These are phyloP conservation scores for Rhinolophus sinicus DNA, from an alignment of 2,113 vertebrate species.

Conservation along the genomic window DNA sequence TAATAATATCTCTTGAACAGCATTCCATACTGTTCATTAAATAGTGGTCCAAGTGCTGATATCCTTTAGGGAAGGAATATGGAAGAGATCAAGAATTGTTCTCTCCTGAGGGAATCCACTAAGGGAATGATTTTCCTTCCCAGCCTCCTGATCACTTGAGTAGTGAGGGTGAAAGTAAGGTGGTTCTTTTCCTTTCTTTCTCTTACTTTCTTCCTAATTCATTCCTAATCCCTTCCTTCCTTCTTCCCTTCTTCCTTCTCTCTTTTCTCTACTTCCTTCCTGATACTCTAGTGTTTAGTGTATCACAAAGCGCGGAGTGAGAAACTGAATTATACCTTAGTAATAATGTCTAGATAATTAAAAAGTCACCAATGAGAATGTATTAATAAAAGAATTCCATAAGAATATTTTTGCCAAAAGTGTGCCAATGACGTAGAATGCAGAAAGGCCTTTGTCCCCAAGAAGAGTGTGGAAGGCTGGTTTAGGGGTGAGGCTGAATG, in stretches of 20 bases:
- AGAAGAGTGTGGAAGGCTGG: background rate
- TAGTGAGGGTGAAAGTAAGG: no score
- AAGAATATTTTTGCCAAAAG: background rate
- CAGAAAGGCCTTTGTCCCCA: background rate
- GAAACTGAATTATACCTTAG: background rate
- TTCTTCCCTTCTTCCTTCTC: fast-evolving
- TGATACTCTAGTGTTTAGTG: background rate
- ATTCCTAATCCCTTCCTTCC: no score
- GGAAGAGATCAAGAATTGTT: background rate
- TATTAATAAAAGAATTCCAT: background rate
- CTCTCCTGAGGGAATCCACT: background rate
- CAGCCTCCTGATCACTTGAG: background rate
- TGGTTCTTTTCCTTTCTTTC: background rate
- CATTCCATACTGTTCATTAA: background rate
- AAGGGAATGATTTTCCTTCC: background rate
- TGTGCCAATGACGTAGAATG: background rate
- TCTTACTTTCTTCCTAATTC: background rate
- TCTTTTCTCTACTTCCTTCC: background rate
- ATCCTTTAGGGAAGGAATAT: background rate
- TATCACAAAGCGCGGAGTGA: background rate
- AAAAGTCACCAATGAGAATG: background rate
- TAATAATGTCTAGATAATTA: background rate
- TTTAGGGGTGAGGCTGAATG: background rate
- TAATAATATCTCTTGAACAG: background rate
- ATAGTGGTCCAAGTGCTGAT: background rate